Evolutionary conservation across 2,888 invertebrate genomes (phyloP).

Genomic region (Tachystola acroxantha): DNA sequence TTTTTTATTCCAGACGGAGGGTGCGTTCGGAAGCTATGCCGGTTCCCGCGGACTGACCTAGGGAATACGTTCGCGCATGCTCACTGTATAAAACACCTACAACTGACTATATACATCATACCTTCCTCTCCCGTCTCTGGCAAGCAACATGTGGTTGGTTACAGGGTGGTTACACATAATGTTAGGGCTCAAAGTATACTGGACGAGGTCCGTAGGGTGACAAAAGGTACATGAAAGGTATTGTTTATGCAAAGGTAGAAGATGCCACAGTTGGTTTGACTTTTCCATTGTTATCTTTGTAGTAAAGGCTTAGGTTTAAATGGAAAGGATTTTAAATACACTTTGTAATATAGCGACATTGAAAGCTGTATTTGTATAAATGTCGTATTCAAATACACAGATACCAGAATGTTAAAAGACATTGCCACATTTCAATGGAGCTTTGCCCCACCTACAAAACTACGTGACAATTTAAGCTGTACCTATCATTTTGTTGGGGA

Average conservation of each 20-base stretch:
- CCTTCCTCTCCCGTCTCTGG: slow-evolving; percentile 26
- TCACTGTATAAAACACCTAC: slow-evolving; percentile 31
- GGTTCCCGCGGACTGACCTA: slow-evolving; percentile 43
- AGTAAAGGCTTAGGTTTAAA: no score
- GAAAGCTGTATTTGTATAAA: no score
- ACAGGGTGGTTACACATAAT: slow-evolving; percentile 12
- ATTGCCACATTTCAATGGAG: no score
- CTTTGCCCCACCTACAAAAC: no score
- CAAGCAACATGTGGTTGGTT: slow-evolving; percentile 5
- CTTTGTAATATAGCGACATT: no score
- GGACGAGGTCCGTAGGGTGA: slow-evolving; percentile 24
- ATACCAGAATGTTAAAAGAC: no score
- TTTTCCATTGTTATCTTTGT: slow-evolving; percentile 19
- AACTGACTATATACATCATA: slow-evolving; percentile 29
- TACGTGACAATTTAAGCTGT: no score
- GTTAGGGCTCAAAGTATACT: slow-evolving; percentile 23
- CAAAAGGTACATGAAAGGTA: slow-evolving; percentile 28
- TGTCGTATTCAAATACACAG: no score
- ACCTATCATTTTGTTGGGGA: no score
- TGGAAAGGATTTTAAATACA: no score
- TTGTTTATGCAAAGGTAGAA: slow-evolving; percentile 27
- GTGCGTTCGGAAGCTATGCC: slow-evolving; percentile 38
- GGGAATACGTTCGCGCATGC: slow-evolving; percentile 49
- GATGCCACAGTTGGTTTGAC: slow-evolving; percentile 68
- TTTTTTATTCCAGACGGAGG: slow-evolving; percentile 12